Conservation (phyloP, 1,140 invertebrate species). For the Cyclina sinensis region DNA sequence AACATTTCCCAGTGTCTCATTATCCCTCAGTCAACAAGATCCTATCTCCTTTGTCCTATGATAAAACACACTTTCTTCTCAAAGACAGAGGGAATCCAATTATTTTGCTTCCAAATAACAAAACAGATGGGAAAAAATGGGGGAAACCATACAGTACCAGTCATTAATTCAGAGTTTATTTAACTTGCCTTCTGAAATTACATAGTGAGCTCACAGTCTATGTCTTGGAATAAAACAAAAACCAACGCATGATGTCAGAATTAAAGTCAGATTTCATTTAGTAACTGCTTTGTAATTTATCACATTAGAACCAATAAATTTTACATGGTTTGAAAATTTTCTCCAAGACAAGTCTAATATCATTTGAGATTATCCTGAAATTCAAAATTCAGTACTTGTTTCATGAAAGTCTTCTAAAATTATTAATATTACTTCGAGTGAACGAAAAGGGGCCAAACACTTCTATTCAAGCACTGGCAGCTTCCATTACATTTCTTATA, state of each 20-base stretch:
- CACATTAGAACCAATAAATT: not conserved
- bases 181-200: not conserved
- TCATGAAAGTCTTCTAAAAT: too few species aligned
- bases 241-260: not conserved
- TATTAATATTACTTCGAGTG: too few species aligned
- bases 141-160: not conserved
- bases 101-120: not conserved
- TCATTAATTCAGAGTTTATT: not conserved
- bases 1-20: too few species aligned
- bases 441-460: too few species aligned
- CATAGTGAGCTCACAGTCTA: not conserved
- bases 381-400: too few species aligned
- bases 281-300: not conserved
- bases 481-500: too few species aligned
- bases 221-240: not conserved
- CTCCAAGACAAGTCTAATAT: too few species aligned
- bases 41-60: too few species aligned
- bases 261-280: not conserved
- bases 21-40: too few species aligned
- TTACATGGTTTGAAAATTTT: too few species aligned
- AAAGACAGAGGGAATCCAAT: not conserved
- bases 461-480: too few species aligned
- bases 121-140: slow-evolving; percentile 11
- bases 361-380: too few species aligned
- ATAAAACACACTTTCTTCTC: not conserved